phyloP scores from a whole-genome alignment of 2,113 vertebrate genomes.

The Heterotilapia buettikoferi region DNA sequence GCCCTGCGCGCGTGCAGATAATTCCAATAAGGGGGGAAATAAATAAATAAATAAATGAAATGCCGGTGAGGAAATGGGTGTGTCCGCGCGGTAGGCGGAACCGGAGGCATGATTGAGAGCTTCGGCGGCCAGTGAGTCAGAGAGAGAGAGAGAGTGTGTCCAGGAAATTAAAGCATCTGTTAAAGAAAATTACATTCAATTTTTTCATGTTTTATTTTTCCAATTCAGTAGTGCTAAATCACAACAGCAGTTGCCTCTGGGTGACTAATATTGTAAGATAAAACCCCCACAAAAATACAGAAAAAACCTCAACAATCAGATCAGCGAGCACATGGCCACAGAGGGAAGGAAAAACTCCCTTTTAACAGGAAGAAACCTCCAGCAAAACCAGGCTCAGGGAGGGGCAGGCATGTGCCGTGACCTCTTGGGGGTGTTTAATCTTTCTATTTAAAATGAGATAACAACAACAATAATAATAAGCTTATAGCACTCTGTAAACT shows the following conservation, averaged over 20 bases:
- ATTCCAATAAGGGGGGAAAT: not conserved
- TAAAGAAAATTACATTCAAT: not conserved
- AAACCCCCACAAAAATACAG: not conserved
- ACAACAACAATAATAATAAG: not conserved
- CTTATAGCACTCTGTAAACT: not conserved
- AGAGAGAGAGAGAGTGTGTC: not conserved
- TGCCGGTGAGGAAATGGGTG: slow-evolving; percentile 46
- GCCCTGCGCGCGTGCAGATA: not conserved
- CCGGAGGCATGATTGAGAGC: slow-evolving; percentile 22
- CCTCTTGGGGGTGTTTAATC: not conserved
- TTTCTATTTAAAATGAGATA: not conserved
- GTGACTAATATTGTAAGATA: not conserved
- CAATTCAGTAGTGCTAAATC: not conserved
- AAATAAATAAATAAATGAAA: not conserved
- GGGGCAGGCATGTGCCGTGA: not conserved
- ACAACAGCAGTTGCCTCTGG: not conserved
- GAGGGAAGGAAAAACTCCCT: not conserved
- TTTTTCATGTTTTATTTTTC: not conserved
- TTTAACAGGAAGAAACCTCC: not conserved
- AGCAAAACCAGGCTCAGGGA: not conserved
- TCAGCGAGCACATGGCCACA: not conserved
- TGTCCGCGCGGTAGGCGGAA: slow-evolving; percentile 36
- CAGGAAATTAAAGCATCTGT: not conserved
- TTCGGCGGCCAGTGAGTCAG: not conserved
- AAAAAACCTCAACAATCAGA: not conserved